Evolutionary conservation across 2,113 vertebrate genomes (phyloP), one percentile per base, ranked within the genome.

Genomic region (Dipodomys ordii): DNA sequence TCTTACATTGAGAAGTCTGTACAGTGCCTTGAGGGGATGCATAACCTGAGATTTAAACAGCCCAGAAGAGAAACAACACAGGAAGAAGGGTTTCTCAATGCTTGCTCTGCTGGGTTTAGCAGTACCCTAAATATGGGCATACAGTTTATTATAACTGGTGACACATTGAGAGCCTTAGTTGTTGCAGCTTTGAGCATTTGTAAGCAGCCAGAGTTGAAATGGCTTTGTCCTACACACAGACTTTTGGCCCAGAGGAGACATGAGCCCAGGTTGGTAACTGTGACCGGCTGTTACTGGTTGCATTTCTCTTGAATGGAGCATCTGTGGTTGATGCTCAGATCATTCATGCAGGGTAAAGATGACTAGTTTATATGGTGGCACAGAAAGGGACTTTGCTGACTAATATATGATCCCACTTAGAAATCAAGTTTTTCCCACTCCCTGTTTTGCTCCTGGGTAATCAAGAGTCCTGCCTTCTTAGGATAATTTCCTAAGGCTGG

Each of bases 31-130:
- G 13, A 85, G 79, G 84, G 73, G 28, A 76, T 22, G 19, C 35
- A 67, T 87, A 87, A 90, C 65, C 25, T 69, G 90, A 95, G 88
- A 60, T 73, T 72, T 83, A 62, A 71, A 62, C 32, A 57, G 90
- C 35, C 7, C 18, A 84, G n/a, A 23, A 39, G 35, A 89, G 71
- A 92, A 92, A 65, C 30, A 27, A 27, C 80, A 35, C 0, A 13
- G 64, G 25, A 1, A 0, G 46, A 57, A 88, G 44, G 64, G 30
- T 64, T 85, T 73, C 32, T 0, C 20, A 6, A 23, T 20, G 60
- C n/a, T 67, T 67, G 18, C 6, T 76, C 62, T 67, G 53, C 35
- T 81, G 69, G 5, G n/a, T 87, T 94, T 35, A 44, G 46, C 32
- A 64, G 44, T 13, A 39, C 53, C 74, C 90, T 73, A 69, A 16